phyloP scores from a whole-genome alignment of 2,888 invertebrate species.

The Notodonta ziczac region DNA sequence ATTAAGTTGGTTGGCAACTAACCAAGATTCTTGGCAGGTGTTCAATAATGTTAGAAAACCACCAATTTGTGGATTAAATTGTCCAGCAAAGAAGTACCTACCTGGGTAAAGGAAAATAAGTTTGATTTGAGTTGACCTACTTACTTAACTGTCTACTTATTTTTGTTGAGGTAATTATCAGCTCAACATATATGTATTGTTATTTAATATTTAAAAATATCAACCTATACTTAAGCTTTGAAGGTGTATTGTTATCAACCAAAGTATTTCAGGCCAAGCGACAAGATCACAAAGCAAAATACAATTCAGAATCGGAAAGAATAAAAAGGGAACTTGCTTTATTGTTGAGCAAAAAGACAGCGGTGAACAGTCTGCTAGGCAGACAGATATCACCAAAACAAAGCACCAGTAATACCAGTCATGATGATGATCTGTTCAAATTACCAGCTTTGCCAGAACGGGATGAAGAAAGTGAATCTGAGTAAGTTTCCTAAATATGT shows the following conservation, averaged over 20 bases:
- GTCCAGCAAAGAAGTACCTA: too few species aligned
- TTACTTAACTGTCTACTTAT: too few species aligned
- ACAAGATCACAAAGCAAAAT: constrained; percentile 89
- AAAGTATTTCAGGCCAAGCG: constrained; percentile 87
- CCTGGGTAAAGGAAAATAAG: too few species aligned
- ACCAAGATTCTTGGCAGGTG: too few species aligned
- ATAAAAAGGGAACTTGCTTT: constrained; percentile 89
- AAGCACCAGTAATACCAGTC: constrained; percentile 39
- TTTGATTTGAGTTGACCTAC: too few species aligned
- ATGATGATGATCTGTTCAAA: constrained; percentile 87
- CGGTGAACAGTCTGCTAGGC: constrained; percentile 88
- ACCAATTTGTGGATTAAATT: too few species aligned
- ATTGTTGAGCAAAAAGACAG: constrained; percentile 91
- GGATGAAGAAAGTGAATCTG: constrained; percentile 72
- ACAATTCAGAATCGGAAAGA: constrained; percentile 88
- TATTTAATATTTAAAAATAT: too few species aligned
- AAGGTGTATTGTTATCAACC: too few species aligned
- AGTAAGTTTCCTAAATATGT: constrained; percentile 57
- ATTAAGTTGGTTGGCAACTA: constrained; percentile 6
- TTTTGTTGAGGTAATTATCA: too few species aligned
- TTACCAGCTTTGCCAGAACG: constrained; percentile 81
- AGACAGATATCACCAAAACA: constrained; percentile 81
- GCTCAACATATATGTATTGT: too few species aligned
- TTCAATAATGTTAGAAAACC: too few species aligned
- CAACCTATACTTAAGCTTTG: too few species aligned